These are phyloP conservation scores for Scaptodrosophila lebanonensis DNA, from an alignment of 1,140 invertebrate genomes.

Conservation along the genomic window DNA sequence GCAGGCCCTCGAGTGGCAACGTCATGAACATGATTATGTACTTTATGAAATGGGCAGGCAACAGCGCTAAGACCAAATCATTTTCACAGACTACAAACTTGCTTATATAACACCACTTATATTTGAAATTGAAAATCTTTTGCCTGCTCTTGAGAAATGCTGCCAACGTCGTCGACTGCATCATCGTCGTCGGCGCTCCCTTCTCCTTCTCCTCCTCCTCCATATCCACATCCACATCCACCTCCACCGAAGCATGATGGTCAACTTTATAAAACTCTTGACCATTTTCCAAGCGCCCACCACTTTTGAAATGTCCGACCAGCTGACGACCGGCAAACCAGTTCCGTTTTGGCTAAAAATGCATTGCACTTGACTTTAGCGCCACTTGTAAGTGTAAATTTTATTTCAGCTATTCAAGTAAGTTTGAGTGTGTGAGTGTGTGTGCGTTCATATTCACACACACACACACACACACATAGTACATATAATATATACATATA, in stretches of 20 bases:
- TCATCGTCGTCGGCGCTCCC: too few relatives aligned
- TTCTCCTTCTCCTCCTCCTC: too few relatives aligned
- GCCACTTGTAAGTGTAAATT: conserved; percentile 73
- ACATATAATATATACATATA: not conserved
- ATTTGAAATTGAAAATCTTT: conserved; percentile 73
- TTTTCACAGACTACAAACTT: conserved; percentile 36
- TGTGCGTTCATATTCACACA: conserved; percentile 25
- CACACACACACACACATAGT: not conserved
- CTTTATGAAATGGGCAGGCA: conserved; percentile 67
- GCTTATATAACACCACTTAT: conserved; percentile 59
- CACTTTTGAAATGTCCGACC: conserved; percentile 59
- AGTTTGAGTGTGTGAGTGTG: conserved; percentile 21
- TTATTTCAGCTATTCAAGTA: conserved; percentile 63
- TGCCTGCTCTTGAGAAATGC: conserved; percentile 70
- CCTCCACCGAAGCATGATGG: conserved; percentile 59
- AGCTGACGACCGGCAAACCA: conserved; percentile 48
- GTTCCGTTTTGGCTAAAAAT: conserved; percentile 1
- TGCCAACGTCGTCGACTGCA: too few relatives aligned
- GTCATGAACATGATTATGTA: conserved; percentile 73
- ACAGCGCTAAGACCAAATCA: conserved; percentile 30
- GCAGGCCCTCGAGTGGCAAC: conserved; percentile 56
- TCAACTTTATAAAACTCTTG: conserved; percentile 72
- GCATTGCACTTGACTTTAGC: conserved; percentile 66
- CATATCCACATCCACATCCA: too few relatives aligned
- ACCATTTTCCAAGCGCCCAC: conserved; percentile 45